Conservation (phyloP, 2,797 vertebrate genomes). For the Iguana delicatissima region DNA sequence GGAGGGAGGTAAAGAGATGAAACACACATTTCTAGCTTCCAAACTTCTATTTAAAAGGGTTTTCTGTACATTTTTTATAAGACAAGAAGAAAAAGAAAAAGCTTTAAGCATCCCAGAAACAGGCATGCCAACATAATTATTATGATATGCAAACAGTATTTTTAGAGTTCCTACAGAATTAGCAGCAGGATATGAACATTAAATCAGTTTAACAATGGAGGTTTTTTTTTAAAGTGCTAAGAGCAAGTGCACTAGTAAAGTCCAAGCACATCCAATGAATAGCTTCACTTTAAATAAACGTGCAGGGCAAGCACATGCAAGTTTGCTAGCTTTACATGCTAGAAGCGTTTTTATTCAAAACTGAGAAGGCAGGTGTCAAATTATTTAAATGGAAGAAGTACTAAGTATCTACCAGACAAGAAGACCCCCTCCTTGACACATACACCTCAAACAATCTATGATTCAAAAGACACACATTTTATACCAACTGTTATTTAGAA, state of each 20-base stretch:
- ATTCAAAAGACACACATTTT: slow-evolving; percentile 29
- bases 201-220: not conserved
- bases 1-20: slow-evolving; percentile 69
- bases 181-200: not conserved
- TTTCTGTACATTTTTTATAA: slow-evolving; percentile 69
- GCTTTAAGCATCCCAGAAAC: slow-evolving; percentile 73
- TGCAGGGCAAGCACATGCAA: slow-evolving; percentile 61
- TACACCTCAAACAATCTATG: slow-evolving; percentile 33
- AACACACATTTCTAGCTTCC: slow-evolving; percentile 78
- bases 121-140: slow-evolving; percentile 48
- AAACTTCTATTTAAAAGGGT: slow-evolving; percentile 75
- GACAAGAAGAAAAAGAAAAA: not conserved
- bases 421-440: not conserved
- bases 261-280: slow-evolving; percentile 23
- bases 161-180: not conserved
- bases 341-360: slow-evolving; percentile 67
- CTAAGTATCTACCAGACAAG: slow-evolving; percentile 47
- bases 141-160: not conserved
- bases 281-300: not conserved
- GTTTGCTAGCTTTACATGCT: slow-evolving; percentile 65
- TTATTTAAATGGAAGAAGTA: slow-evolving; percentile 73
- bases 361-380: slow-evolving; percentile 71
- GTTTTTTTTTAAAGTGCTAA: slow-evolving; percentile 24
- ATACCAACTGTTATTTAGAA: not conserved
- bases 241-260: slow-evolving; percentile 45